These are phyloP conservation scores for Thaumatotibia leucotreta DNA, from an alignment of 1,140 invertebrate genomes.

Conservation along the genomic window DNA sequence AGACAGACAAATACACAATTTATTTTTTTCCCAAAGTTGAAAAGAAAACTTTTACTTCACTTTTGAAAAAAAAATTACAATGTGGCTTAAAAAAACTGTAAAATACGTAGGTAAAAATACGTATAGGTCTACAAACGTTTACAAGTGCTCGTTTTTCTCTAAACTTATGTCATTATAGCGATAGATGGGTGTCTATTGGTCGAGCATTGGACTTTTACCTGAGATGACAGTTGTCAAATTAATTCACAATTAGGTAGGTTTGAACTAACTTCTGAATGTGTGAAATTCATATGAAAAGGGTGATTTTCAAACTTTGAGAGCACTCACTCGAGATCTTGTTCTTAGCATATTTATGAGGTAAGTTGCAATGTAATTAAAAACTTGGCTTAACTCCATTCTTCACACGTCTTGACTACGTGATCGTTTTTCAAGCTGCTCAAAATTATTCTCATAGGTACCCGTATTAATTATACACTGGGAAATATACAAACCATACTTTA, in stretches of 20 bases:
- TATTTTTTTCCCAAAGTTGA: too few species aligned
- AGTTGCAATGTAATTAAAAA: constrained; percentile 13
- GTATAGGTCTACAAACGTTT: too few species aligned
- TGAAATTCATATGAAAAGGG: constrained; percentile 1
- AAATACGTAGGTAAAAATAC: too few species aligned
- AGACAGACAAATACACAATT: too few species aligned
- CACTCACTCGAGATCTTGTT: not conserved
- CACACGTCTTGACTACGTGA: constrained; percentile 5
- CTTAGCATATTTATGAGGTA: constrained; percentile 12
- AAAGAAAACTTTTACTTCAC: too few species aligned
- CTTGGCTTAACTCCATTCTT: constrained; percentile 4
- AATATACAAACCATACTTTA: not conserved
- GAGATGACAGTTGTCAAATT: not conserved
- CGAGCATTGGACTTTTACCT: not conserved
- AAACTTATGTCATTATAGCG: too few species aligned
- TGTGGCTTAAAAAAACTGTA: too few species aligned
- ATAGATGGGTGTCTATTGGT: too few species aligned
- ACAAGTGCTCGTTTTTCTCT: too few species aligned
- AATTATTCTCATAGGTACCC: not conserved
- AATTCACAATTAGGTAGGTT: not conserved
- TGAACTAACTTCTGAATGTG: not conserved
- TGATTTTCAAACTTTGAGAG: not conserved
- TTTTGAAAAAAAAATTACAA: too few species aligned
- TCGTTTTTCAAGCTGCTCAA: not conserved
- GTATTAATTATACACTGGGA: not conserved